phyloP scores from a whole-genome alignment of 2,888 invertebrate genomes.

The Phengaris arion region DNA sequence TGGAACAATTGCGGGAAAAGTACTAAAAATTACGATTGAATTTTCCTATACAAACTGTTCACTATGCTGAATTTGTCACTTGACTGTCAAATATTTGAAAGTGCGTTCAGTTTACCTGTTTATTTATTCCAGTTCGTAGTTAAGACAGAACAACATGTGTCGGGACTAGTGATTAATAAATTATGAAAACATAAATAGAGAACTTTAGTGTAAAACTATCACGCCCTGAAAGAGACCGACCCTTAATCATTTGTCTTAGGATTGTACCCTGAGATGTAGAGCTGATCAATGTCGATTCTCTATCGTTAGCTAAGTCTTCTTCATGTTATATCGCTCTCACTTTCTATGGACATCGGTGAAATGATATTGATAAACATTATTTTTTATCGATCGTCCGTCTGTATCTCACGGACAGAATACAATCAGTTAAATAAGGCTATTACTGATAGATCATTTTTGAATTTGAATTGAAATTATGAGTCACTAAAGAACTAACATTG shows the following conservation, averaged over 20 bases:
- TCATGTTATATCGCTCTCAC: conserved; percentile 60
- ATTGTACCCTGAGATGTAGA: neutral
- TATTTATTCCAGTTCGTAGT: too few relatives aligned
- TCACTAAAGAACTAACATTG: neutral
- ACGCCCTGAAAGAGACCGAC: too few relatives aligned
- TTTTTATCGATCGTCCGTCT: conserved; percentile 11
- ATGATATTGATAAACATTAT: conserved; percentile 25
- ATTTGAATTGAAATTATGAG: neutral
- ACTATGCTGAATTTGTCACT: too few relatives aligned
- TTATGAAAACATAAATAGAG: too few relatives aligned
- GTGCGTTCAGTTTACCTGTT: too few relatives aligned
- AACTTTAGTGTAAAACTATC: too few relatives aligned
- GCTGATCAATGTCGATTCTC: conserved; percentile 47
- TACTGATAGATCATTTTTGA: neutral
- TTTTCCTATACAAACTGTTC: too few relatives aligned
- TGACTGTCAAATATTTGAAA: too few relatives aligned
- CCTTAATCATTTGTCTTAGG: neutral
- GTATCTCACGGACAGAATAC: neutral
- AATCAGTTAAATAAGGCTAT: neutral
- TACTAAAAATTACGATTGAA: too few relatives aligned
- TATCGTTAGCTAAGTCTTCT: conserved; percentile 51
- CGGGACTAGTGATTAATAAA: too few relatives aligned
- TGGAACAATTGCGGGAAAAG: too few relatives aligned
- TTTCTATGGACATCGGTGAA: conserved; percentile 48
- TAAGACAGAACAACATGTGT: too few relatives aligned